Percentiles rank a stretch among this genome's conserved stretches.
phyloP scores from a whole-genome alignment of 53 echinoderm and acorn worm genomes.

The Paracentrotus lividus region DNA sequence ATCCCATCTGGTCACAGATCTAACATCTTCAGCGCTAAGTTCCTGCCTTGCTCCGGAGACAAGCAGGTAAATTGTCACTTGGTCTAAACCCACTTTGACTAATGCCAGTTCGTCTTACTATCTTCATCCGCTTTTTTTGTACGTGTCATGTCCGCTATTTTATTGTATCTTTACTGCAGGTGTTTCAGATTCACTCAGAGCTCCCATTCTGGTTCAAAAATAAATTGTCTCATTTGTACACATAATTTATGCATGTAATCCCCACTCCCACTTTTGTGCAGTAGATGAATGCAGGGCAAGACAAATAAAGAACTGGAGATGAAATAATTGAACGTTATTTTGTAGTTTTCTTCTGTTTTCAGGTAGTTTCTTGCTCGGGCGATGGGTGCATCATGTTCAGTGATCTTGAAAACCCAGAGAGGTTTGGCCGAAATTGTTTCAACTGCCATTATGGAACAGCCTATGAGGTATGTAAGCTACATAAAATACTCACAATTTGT shows the following conservation, averaged over 20 bases:
- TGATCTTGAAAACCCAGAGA: constrained; percentile 87
- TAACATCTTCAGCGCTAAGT: constrained; percentile 98
- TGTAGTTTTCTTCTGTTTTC: not conserved
- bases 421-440: constrained; percentile 87
- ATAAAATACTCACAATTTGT: not conserved
- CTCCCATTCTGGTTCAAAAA: too few relatives aligned
- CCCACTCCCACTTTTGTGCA: too few relatives aligned
- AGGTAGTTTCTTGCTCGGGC: constrained; percentile 98
- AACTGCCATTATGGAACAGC: constrained; percentile 97
- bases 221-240: too few relatives aligned
- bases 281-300: not conserved
- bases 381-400: constrained; percentile 95
- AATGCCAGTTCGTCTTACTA: too few relatives aligned
- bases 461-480: constrained; percentile 81
- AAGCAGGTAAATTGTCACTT: too few relatives aligned
- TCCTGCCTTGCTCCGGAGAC: constrained; percentile 83
- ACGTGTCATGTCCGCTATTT: too few relatives aligned
- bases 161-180: too few relatives aligned
- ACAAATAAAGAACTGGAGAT: not conserved
- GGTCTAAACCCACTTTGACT: too few relatives aligned
- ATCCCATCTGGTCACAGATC: constrained; percentile 91
- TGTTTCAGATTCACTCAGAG: too few relatives aligned
- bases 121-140: too few relatives aligned
- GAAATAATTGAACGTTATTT: not conserved
- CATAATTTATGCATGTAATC: too few relatives aligned